Evolutionary conservation across 2,113 vertebrate species (phyloP).

Genomic region (Ammodytes dubius): DNA sequence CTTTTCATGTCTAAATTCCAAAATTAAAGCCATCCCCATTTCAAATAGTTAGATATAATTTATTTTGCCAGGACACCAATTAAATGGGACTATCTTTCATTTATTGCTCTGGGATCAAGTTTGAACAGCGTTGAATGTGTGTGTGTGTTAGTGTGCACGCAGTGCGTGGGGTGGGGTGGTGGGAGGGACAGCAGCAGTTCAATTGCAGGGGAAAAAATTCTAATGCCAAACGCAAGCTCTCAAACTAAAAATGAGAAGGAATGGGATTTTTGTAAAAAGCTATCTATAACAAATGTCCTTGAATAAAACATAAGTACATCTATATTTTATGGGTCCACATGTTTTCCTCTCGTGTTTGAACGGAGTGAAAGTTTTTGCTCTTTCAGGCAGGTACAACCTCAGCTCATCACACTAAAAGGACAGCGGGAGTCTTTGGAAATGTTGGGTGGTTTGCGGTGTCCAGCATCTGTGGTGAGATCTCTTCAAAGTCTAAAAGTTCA

Average conservation of each 20-base stretch:
- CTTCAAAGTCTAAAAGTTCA: constrained; percentile 46
- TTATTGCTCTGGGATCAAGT: neutral
- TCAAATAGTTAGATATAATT: constrained; percentile 35
- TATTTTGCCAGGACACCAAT: neutral
- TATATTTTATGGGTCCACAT: constrained; percentile 78
- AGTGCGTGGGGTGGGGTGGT: neutral
- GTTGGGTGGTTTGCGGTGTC: constrained; percentile 20
- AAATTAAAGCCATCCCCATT: constrained; percentile 10
- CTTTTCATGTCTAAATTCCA: constrained; percentile 8
- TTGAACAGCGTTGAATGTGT: neutral
- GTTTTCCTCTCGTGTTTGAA: constrained; percentile 67
- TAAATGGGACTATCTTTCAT: constrained; percentile 22
- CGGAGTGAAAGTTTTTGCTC: constrained; percentile 57
- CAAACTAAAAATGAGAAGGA: constrained; percentile 54
- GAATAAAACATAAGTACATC: constrained; percentile 79
- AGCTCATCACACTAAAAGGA: constrained; percentile 40
- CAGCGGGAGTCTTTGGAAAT: constrained; percentile 36
- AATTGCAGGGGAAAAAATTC: constrained; percentile 37
- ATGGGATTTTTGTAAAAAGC: constrained; percentile 69
- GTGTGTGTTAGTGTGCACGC: neutral
- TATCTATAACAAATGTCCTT: constrained; percentile 80
- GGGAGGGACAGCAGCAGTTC: neutral
- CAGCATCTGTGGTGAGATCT: constrained; percentile 13
- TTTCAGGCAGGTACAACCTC: constrained; percentile 68
- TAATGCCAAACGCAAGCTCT: constrained; percentile 39